Percentiles rank a stretch among this genome's conserved stretches.
These are phyloP conservation scores for Drosophila jambulina DNA, from an alignment of 1,140 invertebrate genomes.

Conservation along the genomic window DNA sequence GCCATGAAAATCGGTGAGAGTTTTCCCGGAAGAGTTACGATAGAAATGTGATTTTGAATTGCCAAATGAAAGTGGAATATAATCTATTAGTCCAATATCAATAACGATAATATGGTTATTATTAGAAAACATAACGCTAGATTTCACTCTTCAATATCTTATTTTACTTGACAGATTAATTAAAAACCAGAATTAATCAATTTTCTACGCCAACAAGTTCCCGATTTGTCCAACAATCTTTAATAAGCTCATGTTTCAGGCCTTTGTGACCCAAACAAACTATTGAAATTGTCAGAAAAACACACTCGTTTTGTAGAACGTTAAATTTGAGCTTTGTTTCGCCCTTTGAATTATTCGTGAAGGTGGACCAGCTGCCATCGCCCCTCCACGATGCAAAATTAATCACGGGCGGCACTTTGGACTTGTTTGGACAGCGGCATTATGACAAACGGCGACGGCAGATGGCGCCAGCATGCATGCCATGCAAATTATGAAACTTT, in stretches of 20 bases:
- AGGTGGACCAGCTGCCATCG: conserved; percentile 47
- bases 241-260: background rate
- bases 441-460: conserved; percentile 66
- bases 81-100: no score
- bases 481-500: conserved; percentile 80
- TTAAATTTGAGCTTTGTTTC: conserved; percentile 63
- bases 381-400: conserved; percentile 56
- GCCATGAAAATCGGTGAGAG: background rate
- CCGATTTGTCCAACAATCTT: background rate
- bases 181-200: no score
- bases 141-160: no score
- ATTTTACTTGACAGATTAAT: no score
- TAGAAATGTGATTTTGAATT: background rate
- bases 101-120: no score
- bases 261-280: background rate
- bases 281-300: conserved; percentile 13
- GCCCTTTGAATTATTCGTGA: conserved; percentile 6
- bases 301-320: conserved; percentile 3
- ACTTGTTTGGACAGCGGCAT: conserved; percentile 63
- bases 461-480: conserved; percentile 69
- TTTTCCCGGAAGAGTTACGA: background rate
- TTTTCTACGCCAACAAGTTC: background rate
- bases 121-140: no score
- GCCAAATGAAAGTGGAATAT: no score
- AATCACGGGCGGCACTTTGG: conserved; percentile 68